Conservation (phyloP, 2,888 invertebrate species). For the Ptilodon capucinus region DNA sequence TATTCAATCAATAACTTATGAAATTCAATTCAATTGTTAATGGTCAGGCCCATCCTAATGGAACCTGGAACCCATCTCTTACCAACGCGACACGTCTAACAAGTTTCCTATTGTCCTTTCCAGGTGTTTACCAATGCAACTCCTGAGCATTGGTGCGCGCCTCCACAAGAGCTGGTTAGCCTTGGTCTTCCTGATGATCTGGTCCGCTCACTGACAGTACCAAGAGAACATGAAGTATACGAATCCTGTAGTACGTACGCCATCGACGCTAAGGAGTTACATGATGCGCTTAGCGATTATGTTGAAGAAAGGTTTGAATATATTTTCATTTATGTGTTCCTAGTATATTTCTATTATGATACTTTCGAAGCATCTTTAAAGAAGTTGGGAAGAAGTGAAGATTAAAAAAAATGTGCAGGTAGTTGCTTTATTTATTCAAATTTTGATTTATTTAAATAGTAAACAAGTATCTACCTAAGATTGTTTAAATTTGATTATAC, state of each 20-base stretch:
- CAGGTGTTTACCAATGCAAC: constrained; percentile 87
- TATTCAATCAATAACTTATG: no score
- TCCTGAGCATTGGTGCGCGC: constrained; percentile 86
- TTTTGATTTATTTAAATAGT: no score
- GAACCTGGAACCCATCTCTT: no score
- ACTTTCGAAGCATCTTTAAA: no score
- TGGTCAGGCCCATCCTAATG: no score
- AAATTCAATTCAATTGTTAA: no score
- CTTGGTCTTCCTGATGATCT: constrained; percentile 71
- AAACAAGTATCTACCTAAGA: no score
- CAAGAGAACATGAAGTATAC: constrained; percentile 70
- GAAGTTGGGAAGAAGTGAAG: no score
- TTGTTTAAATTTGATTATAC: no score
- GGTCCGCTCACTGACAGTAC: constrained; percentile 79
- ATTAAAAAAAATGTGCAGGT: no score
- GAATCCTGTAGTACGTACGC: constrained; percentile 79
- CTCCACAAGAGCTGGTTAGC: constrained; percentile 77
- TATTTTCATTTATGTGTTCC: constrained; percentile 4
- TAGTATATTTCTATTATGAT: constrained; percentile 1
- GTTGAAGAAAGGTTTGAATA: constrained; percentile 54
- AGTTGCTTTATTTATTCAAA: no score
- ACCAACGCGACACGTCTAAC: no score
- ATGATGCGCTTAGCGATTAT: constrained; percentile 49
- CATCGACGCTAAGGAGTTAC: constrained; percentile 62
- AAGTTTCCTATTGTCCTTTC: constrained; percentile 23